Conservation (phyloP, 2,797 vertebrate species). For the Bovichtus variegatus region DNA sequence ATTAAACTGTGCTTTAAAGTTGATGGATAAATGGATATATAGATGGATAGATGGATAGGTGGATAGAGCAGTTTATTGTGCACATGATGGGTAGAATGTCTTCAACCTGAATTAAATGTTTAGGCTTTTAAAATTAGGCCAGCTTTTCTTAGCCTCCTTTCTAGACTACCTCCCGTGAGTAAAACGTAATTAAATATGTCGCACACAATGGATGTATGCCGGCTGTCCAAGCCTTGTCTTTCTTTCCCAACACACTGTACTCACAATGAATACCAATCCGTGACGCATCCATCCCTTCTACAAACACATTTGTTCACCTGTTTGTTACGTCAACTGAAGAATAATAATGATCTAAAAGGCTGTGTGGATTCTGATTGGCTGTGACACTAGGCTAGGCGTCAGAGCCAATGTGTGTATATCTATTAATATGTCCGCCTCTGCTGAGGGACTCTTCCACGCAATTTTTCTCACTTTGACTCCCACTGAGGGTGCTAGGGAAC, state of each 20-base stretch:
- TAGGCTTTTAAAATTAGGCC: background rate
- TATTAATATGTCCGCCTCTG: constrained; percentile 69
- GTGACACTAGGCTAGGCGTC: constrained; percentile 43
- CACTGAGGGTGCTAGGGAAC: constrained; percentile 46
- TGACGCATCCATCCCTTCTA: constrained; percentile 53
- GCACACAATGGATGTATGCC: background rate
- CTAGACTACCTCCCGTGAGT: constrained; percentile 28
- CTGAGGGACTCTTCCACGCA: constrained; percentile 72
- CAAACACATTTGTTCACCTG: constrained; percentile 21
- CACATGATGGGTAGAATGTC: background rate
- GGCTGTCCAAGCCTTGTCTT: constrained; percentile 4
- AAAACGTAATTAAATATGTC: constrained; percentile 35
- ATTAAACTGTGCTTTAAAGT: background rate
- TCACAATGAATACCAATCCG: constrained; percentile 5
- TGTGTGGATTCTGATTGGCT: constrained; percentile 52
- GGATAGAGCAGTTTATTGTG: background rate
- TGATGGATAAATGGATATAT: background rate
- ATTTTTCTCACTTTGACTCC: constrained; percentile 58
- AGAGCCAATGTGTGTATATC: constrained; percentile 65
- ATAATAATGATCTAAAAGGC: constrained; percentile 37
- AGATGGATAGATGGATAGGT: background rate
- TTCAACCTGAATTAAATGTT: constrained; percentile 1
- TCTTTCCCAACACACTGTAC: background rate
- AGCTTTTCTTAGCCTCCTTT: constrained; percentile 16
- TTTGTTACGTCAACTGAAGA: constrained; percentile 44